Base-by-base conservation (phyloP, 1,140 invertebrate genomes). In the Scaptomyza graminum region DNA sequence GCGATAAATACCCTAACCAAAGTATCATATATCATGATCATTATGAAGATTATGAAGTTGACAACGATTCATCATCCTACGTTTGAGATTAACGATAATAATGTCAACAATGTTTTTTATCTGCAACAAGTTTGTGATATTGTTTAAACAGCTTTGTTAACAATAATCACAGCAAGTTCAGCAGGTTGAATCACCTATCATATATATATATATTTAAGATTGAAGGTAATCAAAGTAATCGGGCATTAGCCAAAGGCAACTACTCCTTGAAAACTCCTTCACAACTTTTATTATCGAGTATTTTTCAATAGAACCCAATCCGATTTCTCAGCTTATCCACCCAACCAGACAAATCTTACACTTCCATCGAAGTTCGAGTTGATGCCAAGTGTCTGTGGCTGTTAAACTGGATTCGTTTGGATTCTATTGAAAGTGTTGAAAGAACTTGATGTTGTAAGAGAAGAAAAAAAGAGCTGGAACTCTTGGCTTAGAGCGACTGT, bases 381-480 rank as follows among this genome's bases (percentile, higher is more conserved):
- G 13, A 61, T 55, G 25, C 56, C 47, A 31, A 31, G 44, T 64
- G 76, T 78, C 46, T 43, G n/a, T n/a, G n/a, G 59, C 65, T 71
- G 61, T 72, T 72, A 57, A 85, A 87, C 82, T 87, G 82, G 82
- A 82, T 76, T 87, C 82, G 68, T 66, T 66, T 31, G n/a, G 55
- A 81, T 87, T 87, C 78, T 82, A 87, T 87, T 87, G 82, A 87
- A 87, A 87, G 82, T 87, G 82, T 87, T 87, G 80, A 56, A 25
- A 41, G 15, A 41, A 43, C 25, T 64, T 52, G 5, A 79, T 47
- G 47, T 39, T 49, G 28, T 28, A 28, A 28, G 5, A 22, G n/a
- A n/a, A n/a, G n/a, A n/a, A n/a, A n/a, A n/a, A n/a, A n/a, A n/a
- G n/a, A 31, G 31, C 31, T 34, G 0, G 31, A 37, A 52, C 47